Conservation (phyloP, 53 echinoderm and acorn worm genomes). For the Temnopleurus reevesii region DNA sequence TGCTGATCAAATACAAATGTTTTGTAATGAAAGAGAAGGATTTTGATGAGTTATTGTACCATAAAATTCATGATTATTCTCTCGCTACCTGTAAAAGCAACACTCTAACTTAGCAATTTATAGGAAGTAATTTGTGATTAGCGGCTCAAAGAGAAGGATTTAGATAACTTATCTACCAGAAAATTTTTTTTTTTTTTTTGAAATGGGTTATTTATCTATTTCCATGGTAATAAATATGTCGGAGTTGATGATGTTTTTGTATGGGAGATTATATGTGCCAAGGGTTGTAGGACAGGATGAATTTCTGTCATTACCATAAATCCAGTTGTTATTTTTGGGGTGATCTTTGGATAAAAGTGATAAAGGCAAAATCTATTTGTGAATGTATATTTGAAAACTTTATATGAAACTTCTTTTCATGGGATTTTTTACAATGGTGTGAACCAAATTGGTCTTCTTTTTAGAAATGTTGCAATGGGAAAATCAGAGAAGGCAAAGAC, state of each 20-base stretch:
- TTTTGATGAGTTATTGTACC: not conserved
- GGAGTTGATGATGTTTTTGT: not conserved
- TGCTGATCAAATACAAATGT: no score
- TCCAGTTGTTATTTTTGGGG: not conserved
- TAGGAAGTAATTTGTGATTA: not conserved
- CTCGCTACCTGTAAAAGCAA: not conserved
- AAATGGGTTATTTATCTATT: constrained; percentile 7
- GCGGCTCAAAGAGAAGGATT: not conserved
- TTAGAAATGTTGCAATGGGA: no score
- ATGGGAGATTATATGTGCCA: not conserved
- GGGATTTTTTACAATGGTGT: no score
- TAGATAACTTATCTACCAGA: not conserved
- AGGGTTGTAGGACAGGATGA: not conserved
- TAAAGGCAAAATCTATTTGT: no score
- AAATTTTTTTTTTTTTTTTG: not conserved
- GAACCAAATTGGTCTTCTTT: no score
- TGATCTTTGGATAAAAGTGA: no score
- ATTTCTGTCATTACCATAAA: not conserved
- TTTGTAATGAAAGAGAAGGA: not conserved
- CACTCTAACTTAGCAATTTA: no score
- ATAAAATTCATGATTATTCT: not conserved
- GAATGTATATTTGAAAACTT: no score
- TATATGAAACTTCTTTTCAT: no score
- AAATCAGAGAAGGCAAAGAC: no score
- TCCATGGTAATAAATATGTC: not conserved